These are phyloP conservation scores for Sciurus carolinensis DNA, from an alignment of 2,797 vertebrate species.

Conservation along the genomic window DNA sequence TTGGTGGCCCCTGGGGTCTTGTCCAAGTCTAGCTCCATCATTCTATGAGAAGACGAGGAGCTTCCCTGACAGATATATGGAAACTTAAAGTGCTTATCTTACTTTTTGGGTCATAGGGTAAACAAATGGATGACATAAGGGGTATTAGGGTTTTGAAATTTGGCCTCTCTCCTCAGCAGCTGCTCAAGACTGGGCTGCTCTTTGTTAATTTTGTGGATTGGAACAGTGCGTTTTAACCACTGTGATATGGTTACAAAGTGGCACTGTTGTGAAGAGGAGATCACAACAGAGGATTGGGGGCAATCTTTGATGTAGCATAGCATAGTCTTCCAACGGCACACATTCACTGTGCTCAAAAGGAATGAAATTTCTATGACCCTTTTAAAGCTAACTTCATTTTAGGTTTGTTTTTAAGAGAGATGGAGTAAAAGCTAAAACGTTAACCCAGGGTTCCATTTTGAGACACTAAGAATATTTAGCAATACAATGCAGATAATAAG, in stretches of 20 bases:
- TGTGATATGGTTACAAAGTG: background rate
- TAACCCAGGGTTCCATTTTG: background rate
- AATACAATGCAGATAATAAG: background rate
- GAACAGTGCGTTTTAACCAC: background rate
- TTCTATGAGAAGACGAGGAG: background rate
- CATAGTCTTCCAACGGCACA: background rate
- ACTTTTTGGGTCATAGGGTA: background rate
- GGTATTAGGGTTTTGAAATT: background rate
- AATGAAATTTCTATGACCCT: background rate
- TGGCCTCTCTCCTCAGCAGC: background rate
- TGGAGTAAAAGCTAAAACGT: background rate
- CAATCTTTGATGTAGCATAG: background rate
- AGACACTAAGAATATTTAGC: conserved; percentile 47
- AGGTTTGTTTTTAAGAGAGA: conserved; percentile 61
- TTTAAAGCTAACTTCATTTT: conserved; percentile 44
- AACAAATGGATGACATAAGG: background rate
- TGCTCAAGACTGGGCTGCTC: background rate
- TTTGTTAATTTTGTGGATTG: background rate
- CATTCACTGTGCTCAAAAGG: background rate
- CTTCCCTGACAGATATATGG: background rate
- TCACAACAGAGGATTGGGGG: background rate
- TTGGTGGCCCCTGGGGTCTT: background rate
- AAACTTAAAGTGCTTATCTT: background rate
- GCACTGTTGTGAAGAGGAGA: background rate
- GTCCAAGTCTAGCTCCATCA: background rate